A percentile compares a stretch with the other conserved stretches of the same genome.
Evolutionary conservation across 2,113 vertebrate genomes (phyloP).

Genomic region (Platysternon megacephalum): DNA sequence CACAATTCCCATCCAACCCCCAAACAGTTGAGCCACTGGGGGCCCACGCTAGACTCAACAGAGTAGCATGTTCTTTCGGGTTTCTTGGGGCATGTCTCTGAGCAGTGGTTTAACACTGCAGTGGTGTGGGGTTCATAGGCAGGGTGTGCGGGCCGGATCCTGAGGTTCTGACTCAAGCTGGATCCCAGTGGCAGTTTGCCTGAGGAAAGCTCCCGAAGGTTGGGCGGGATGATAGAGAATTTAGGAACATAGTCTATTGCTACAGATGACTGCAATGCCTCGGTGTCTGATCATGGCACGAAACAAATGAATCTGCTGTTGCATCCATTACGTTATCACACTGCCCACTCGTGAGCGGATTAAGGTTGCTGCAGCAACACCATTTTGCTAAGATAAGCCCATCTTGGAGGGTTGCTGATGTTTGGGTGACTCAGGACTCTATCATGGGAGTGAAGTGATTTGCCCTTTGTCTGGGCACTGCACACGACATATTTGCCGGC

Average conservation of each 20-base stretch:
- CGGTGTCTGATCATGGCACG: not conserved
- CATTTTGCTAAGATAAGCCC: slow-evolving; percentile 5
- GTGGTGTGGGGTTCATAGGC: no score
- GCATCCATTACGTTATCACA: not conserved
- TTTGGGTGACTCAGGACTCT: slow-evolving; percentile 59
- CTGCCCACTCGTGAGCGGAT: not conserved
- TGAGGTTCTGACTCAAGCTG: accelerated
- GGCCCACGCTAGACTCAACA: not conserved
- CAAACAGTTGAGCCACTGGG: not conserved
- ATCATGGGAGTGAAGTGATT: slow-evolving; percentile 7
- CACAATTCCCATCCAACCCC: not conserved
- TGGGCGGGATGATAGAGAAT: not conserved
- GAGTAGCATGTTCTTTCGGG: not conserved
- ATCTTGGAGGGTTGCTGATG: slow-evolving; percentile 1
- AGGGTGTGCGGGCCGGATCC: not conserved
- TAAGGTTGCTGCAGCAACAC: slow-evolving; percentile 58
- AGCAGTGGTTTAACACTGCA: not conserved
- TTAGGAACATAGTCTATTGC: not conserved
- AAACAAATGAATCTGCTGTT: not conserved
- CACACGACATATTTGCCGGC: not conserved
- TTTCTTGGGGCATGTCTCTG: not conserved
- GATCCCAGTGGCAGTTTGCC: not conserved
- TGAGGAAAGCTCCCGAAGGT: not conserved
- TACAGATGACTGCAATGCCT: not conserved
- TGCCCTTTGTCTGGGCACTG: slow-evolving; percentile 40